Evolutionary conservation across 2,888 invertebrate species (phyloP), one percentile per base, ranked within the genome.

Genomic region (Mamestra brassicae): DNA sequence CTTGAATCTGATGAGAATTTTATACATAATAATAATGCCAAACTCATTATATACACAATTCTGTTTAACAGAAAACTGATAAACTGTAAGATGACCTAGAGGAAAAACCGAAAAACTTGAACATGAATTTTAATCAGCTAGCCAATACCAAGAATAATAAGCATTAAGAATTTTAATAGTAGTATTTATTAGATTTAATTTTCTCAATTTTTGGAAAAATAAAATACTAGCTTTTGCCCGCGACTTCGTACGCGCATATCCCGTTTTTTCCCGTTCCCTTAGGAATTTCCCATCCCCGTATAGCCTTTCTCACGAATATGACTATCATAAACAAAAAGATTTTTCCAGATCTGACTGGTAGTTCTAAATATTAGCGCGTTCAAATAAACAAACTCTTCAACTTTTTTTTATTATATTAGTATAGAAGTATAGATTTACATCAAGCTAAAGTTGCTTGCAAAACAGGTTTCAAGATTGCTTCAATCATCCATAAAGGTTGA

Each of bases 401-500:
- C 26, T 26, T 26, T 26, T 26, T 26, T 26, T 26, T 26, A 26
- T 26, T 26, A 26, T 26, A 26, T 26, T 26, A 26, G 26, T 26
- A 26, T 26, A 26, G 26, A 26, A 26, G 26, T 26, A 26, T 26
- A 26, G 26, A 26, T 42, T 42, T 45, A 50, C 11, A 34, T 0
- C 45, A 55, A n/a, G 45, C 26, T 15, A 50, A 17, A 55, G 26
- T 65, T 15, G 3, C 66, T 60, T 45, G 60, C 45, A 1, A 6
- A 77, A 80, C 78, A 15, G 62, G 83, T 81, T 64, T 61, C 4
- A 62, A 17, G 3, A 62, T n/a, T 26, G 10, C 1, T 38, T 61
- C 60, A 64, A n/a, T 17, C 15, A 55, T 3, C 36, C 13, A 62
- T 15, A 62, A 61, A 65, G 36, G 47, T 58, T 36, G 6, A 26